Percentiles rank a stretch among this genome's conserved stretches.
phyloP scores from a whole-genome alignment of 1,140 invertebrate genomes.

The Drosophila chauvacae region DNA sequence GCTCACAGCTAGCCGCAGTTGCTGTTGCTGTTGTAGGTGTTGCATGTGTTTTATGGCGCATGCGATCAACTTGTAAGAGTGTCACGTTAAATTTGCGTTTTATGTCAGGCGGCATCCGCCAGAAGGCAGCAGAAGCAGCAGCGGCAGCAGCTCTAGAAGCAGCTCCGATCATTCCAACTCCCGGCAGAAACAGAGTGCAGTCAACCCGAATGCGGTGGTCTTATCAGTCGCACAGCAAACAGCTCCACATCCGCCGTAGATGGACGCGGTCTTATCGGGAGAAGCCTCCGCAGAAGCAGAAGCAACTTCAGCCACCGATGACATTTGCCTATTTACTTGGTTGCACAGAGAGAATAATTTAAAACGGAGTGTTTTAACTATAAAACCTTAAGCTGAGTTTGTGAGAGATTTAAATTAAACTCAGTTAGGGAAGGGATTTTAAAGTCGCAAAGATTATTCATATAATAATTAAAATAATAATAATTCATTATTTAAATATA shows the following conservation, averaged over 20 bases:
- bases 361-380: neutral
- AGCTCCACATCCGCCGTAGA: constrained; percentile 66
- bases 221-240: constrained; percentile 54
- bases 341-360: constrained; percentile 11
- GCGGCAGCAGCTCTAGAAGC: constrained; percentile 8
- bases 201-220: constrained; percentile 55
- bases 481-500: no score
- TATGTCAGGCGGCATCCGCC: constrained; percentile 62
- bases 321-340: constrained; percentile 67
- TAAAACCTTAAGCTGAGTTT: neutral
- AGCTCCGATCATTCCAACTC: constrained; percentile 14
- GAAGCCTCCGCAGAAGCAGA: constrained; percentile 30
- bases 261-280: constrained; percentile 54
- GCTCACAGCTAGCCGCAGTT: constrained; percentile 50
- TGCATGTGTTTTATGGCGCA: constrained; percentile 82
- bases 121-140: neutral
- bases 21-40: constrained; percentile 70
- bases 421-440: neutral
- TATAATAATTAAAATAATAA: no score
- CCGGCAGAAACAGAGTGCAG: constrained; percentile 57
- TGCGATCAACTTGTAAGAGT: constrained; percentile 81
- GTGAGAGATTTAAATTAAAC: neutral
- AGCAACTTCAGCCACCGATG: constrained; percentile 36
- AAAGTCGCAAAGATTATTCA: no score
- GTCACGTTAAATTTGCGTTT: constrained; percentile 83